phyloP scores from a whole-genome alignment of 2,797 vertebrate genomes.

The Chrosomus eos region DNA sequence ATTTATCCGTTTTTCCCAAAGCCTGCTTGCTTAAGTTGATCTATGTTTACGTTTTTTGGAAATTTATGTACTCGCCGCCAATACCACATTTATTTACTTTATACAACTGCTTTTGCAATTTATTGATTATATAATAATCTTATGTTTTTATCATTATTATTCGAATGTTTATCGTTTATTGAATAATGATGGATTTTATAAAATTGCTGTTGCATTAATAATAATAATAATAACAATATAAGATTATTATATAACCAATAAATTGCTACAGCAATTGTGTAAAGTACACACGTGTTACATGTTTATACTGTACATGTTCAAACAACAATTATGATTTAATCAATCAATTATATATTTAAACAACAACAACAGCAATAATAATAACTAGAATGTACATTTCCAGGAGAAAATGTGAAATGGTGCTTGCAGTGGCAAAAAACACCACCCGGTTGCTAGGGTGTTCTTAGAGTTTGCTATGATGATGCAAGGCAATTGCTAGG shows the following conservation, averaged over 20 bases:
- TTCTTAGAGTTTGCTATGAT: no score
- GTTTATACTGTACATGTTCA: neutral
- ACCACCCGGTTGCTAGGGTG: no score
- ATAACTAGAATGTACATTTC: no score
- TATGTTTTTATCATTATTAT: neutral
- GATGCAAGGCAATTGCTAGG: no score
- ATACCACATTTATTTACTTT: neutral
- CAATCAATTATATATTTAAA: neutral
- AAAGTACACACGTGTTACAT: neutral
- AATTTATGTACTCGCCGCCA: no score
- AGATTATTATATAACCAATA: no score
- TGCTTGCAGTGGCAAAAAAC: no score
- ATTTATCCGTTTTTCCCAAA: no score
- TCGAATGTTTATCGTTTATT: neutral
- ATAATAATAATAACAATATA: neutral
- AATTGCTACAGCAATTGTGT: neutral
- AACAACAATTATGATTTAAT: neutral
- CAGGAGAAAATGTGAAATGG: no score
- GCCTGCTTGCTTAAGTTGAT: no score
- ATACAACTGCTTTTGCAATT: neutral
- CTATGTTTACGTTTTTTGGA: no score
- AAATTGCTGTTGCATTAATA: neutral
- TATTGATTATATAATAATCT: neutral
- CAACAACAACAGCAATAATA: neutral
- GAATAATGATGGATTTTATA: neutral